These are phyloP conservation scores for Colletes latitarsis DNA, from an alignment of 1,140 invertebrate species.

Conservation along the genomic window DNA sequence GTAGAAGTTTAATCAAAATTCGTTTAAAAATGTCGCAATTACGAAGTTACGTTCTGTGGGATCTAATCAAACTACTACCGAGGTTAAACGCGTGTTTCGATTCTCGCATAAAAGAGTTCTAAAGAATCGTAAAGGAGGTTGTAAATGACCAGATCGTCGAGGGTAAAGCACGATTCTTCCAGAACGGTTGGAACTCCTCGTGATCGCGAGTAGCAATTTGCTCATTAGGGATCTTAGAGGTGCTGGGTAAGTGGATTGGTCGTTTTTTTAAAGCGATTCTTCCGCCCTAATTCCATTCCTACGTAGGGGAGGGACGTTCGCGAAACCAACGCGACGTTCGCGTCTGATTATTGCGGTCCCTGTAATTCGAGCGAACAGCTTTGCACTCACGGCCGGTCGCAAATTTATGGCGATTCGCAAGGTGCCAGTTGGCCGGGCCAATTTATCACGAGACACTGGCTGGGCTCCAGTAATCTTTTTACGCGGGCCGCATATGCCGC, in stretches of 20 bases:
- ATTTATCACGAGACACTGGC: slow-evolving; percentile 40
- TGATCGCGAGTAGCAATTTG: background rate
- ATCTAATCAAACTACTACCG: too few relatives aligned
- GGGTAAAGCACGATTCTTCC: background rate
- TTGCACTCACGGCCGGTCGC: background rate
- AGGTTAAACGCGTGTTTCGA: too few relatives aligned
- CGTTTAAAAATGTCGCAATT: too few relatives aligned
- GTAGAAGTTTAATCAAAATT: too few relatives aligned
- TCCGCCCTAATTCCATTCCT: slow-evolving; percentile 24
- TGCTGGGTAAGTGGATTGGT: slow-evolving; percentile 1
- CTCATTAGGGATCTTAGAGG: background rate
- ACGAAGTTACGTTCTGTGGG: too few relatives aligned
- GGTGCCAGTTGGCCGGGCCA: slow-evolving; percentile 17
- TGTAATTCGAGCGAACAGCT: slow-evolving; percentile 2
- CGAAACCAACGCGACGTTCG: background rate
- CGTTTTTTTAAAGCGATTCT: slow-evolving; percentile 16
- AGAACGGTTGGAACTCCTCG: background rate
- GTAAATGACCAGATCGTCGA: too few relatives aligned
- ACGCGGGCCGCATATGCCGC: background rate
- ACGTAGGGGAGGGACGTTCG: background rate
- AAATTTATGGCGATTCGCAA: slow-evolving; percentile 20
- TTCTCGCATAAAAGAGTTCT: too few relatives aligned
- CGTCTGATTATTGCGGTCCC: slow-evolving; percentile 13
- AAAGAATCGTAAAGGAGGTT: too few relatives aligned
- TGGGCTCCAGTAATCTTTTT: slow-evolving; percentile 23